phyloP scores from a whole-genome alignment of 2,797 vertebrate species.

The Myoxocephalus aenaeus region DNA sequence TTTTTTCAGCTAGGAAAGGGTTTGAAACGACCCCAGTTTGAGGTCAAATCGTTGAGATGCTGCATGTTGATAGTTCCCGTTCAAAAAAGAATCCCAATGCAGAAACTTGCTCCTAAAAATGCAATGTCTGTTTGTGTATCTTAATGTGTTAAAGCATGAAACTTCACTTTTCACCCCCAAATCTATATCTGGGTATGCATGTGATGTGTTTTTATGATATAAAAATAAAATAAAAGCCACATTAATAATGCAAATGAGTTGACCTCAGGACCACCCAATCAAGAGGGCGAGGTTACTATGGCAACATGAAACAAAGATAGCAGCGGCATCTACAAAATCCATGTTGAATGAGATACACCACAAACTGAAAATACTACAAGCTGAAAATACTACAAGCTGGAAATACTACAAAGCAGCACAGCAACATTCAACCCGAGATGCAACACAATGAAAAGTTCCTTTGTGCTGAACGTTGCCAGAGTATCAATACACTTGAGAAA shows the following conservation, averaged over 20 bases:
- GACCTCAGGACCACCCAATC: constrained; percentile 36
- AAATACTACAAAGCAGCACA: constrained; percentile 28
- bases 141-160: neutral
- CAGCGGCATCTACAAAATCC: constrained; percentile 5
- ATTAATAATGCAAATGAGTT: constrained; percentile 48
- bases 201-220: constrained; percentile 10
- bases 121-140: neutral
- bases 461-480: constrained; percentile 10
- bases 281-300: constrained; percentile 32
- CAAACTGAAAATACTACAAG: constrained; percentile 21
- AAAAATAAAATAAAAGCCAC: constrained; percentile 19
- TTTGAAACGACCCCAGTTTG: constrained; percentile 6
- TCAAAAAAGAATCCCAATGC: constrained; percentile 2
- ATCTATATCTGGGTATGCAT: neutral
- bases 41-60: constrained; percentile 16
- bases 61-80: constrained; percentile 10
- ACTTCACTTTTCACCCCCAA: neutral
- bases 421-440: constrained; percentile 23
- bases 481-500: constrained; percentile 44
- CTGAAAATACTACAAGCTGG: constrained; percentile 15
- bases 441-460: constrained; percentile 26
- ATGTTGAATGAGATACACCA: constrained; percentile 18
- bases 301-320: constrained; percentile 47
- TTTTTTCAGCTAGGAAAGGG: neutral
- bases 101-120: neutral